phyloP scores from a whole-genome alignment of 1,140 invertebrate species.

The Anthonomus grandis region DNA sequence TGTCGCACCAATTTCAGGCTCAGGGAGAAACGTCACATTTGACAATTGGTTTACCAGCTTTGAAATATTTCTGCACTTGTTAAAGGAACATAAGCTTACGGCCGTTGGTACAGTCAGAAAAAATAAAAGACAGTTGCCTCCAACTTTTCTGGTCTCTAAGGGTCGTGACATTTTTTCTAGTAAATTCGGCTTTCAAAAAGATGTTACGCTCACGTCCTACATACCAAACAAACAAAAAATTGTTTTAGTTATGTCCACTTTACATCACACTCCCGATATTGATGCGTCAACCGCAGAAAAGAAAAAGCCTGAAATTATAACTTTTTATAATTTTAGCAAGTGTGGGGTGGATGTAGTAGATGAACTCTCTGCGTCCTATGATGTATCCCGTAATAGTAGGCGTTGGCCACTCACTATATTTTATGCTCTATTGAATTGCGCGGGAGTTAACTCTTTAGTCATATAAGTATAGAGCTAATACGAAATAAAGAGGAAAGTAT shows the following conservation, averaged over 20 bases:
- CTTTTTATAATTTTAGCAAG: slow-evolving; percentile 15
- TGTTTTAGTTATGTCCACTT: slow-evolving; percentile 38
- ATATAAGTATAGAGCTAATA: neutral
- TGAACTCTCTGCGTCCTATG: slow-evolving; percentile 1
- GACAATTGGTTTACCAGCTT: slow-evolving; percentile 45
- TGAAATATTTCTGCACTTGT: slow-evolving; percentile 33
- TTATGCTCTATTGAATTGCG: slow-evolving; percentile 11
- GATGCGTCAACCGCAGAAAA: neutral
- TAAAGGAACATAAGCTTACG: slow-evolving; percentile 33
- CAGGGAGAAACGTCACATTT: slow-evolving; percentile 43
- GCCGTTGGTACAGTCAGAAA: slow-evolving; percentile 42
- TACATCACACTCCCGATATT: slow-evolving; percentile 30
- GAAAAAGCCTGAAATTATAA: slow-evolving; percentile 15
- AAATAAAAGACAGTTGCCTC: slow-evolving; percentile 40
- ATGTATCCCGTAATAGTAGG: slow-evolving; percentile 9
- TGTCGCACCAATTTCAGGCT: slow-evolving; percentile 32
- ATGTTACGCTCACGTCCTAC: slow-evolving; percentile 37
- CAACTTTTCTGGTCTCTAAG: slow-evolving; percentile 30
- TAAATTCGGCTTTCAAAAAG: slow-evolving; percentile 34
- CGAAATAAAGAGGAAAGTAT: neutral
- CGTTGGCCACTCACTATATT: slow-evolving; percentile 19
- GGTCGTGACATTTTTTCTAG: slow-evolving; percentile 15
- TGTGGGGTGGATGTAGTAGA: slow-evolving; percentile 13
- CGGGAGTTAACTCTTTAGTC: no score
- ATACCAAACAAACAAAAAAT: slow-evolving; percentile 39